phyloP scores from a whole-genome alignment of 2,113 vertebrate genomes.

The Isurus oxyrinchus region DNA sequence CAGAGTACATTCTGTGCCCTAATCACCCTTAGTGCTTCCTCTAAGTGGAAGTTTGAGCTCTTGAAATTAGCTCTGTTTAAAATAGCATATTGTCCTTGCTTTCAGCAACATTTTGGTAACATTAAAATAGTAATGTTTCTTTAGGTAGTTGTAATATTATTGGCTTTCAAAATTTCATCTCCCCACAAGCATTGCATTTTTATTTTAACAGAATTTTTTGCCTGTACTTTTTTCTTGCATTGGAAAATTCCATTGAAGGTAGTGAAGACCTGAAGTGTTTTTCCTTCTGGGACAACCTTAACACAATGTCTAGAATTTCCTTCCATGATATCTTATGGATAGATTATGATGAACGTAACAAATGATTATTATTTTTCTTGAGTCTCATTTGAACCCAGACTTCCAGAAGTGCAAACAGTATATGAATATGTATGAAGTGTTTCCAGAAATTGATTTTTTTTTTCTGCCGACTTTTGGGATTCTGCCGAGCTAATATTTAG shows the following conservation, averaged over 20 bases:
- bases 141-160: not conserved
- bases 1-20: too few relatives aligned
- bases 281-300: not conserved
- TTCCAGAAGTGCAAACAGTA: not conserved
- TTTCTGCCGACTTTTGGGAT: not conserved
- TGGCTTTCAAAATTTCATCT: not conserved
- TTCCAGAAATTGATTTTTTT: not conserved
- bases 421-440: not conserved
- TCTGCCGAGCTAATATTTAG: not conserved
- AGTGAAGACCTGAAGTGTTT: not conserved
- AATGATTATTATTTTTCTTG: not conserved
- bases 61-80: not conserved
- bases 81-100: not conserved
- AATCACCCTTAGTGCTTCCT: too few relatives aligned
- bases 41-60: not conserved
- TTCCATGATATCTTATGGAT: not conserved
- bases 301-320: not conserved
- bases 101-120: too few relatives aligned
- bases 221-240: not conserved
- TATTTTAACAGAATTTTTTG: not conserved
- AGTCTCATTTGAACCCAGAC: not conserved
- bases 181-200: not conserved
- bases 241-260: not conserved
- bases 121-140: not conserved
- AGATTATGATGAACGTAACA: not conserved